A percentile compares a stretch with the other conserved stretches of the same genome.
These are phyloP conservation scores for Tachycineta bicolor DNA, from an alignment of 2,113 vertebrate species.

Conservation along the genomic window DNA sequence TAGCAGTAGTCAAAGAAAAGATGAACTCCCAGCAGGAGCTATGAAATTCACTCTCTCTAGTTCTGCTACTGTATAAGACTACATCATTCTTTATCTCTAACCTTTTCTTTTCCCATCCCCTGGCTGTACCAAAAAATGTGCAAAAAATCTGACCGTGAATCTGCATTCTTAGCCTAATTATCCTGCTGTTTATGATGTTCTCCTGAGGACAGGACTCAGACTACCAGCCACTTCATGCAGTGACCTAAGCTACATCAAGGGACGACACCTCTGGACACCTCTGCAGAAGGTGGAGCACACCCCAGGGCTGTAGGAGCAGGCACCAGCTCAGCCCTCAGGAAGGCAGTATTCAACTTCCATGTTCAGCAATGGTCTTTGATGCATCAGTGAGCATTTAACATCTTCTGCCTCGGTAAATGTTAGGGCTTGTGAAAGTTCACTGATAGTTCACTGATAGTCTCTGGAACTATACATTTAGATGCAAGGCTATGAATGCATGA, in stretches of 20 bases:
- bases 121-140: neutral
- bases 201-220: neutral
- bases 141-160: neutral
- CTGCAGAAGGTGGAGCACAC: neutral
- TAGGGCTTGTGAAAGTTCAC: neutral
- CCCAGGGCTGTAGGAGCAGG: neutral
- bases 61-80: neutral
- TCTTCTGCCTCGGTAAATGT: neutral
- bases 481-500: neutral
- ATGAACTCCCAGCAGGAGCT: conserved; percentile 40
- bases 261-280: neutral
- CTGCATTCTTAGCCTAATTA: neutral
- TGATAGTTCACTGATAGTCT: neutral
- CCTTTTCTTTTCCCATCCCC: neutral
- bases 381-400: neutral
- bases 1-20: conserved; percentile 22
- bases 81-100: neutral
- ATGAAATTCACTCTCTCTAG: conserved; percentile 13
- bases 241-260: neutral
- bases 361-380: neutral
- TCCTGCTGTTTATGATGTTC: neutral
- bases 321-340: neutral
- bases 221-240: neutral
- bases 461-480: neutral
- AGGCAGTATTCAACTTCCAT: neutral